phyloP scores from a whole-genome alignment of 2,797 vertebrate genomes.

The Pitangus sulphuratus region DNA sequence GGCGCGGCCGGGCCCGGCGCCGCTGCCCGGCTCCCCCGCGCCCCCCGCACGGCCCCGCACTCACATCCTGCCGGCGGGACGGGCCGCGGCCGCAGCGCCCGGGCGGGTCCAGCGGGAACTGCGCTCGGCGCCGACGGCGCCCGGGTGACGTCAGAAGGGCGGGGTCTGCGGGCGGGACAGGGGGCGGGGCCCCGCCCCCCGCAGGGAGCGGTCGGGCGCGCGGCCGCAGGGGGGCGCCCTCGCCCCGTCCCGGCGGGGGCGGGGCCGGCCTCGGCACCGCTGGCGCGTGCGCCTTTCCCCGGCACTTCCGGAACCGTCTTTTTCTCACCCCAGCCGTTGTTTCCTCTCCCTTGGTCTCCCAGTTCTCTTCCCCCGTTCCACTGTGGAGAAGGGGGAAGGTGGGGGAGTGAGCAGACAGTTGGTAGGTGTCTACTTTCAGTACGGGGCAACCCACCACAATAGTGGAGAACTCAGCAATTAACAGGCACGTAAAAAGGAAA shows the following conservation, averaged over 20 bases:
- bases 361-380: accelerated
- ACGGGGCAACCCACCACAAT: accelerated
- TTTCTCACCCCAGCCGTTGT: background rate
- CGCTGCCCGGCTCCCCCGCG: background rate
- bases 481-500: background rate
- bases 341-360: accelerated
- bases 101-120: background rate
- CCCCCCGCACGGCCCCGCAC: background rate
- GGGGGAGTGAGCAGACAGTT: background rate
- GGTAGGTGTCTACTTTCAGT: too few relatives aligned
- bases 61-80: background rate
- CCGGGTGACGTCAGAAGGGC: background rate
- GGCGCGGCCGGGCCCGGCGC: background rate
- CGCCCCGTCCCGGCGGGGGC: too few relatives aligned
- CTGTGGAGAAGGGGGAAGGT: background rate
- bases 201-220: too few relatives aligned
- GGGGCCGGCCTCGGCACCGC: background rate
- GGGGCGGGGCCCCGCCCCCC: background rate
- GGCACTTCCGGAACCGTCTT: background rate
- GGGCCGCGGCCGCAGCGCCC: background rate
- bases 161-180: background rate
- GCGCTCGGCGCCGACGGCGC: background rate
- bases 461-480: background rate
- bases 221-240: too few relatives aligned
- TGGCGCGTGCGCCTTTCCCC: accelerated